Conservation (phyloP, 2,113 vertebrate genomes). For the Machaerirhynchus nigripectus region DNA sequence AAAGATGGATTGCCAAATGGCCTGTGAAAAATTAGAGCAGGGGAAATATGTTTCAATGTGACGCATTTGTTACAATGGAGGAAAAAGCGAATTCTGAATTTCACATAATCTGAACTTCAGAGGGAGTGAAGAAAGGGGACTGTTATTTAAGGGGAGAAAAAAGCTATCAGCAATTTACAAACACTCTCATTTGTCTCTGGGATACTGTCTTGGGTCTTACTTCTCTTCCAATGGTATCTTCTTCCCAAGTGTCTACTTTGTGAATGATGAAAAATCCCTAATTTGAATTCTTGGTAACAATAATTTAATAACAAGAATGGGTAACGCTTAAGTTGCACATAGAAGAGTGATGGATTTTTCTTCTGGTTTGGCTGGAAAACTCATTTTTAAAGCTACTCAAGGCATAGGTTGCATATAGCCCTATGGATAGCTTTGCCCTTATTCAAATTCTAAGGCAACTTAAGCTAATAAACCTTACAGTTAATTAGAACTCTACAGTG, state of each 20-base stretch:
- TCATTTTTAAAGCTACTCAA: not conserved
- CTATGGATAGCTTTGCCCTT: not conserved
- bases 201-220: not conserved
- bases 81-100: slow-evolving; percentile 30
- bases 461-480: not conserved
- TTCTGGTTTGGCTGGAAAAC: not conserved
- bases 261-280: not conserved
- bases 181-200: not conserved
- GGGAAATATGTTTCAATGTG: not conserved
- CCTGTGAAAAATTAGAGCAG: slow-evolving; percentile 24
- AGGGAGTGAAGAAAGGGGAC: rapidly evolving
- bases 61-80: not conserved
- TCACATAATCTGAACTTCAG: not conserved
- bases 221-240: not conserved
- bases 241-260: not conserved
- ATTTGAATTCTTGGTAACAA: not conserved
- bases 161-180: not conserved
- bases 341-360: not conserved
- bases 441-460: not conserved
- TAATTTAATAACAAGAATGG: not conserved
- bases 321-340: not conserved
- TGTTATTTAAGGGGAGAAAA: not conserved
- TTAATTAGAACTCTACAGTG: slow-evolving; percentile 4
- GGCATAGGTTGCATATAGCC: not conserved
- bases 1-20: slow-evolving; percentile 36